Evolutionary conservation across 2,113 vertebrate species (phyloP).

Genomic region (Equus quagga): DNA sequence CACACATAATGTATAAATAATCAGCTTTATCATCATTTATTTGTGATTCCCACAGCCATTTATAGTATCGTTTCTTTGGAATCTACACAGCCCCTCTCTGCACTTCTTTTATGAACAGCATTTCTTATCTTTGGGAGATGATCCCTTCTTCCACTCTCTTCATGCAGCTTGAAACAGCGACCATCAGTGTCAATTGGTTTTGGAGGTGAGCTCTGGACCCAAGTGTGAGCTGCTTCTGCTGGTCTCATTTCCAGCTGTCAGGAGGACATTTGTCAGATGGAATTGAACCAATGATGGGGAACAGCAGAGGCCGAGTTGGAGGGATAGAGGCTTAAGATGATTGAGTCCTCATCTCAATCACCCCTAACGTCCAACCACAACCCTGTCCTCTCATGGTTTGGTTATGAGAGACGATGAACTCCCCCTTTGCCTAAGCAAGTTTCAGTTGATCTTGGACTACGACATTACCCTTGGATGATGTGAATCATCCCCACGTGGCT

Average conservation of each 20-base stretch:
- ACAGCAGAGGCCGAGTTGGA: not conserved
- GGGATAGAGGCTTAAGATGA: not conserved
- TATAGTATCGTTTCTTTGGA: not conserved
- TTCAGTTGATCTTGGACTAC: conserved; percentile 32
- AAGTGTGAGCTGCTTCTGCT: not conserved
- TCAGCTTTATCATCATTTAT: not conserved
- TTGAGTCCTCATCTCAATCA: not conserved
- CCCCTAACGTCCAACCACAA: not conserved
- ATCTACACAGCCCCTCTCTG: not conserved
- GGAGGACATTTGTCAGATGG: not conserved
- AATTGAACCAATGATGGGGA: not conserved
- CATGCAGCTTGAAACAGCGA: not conserved
- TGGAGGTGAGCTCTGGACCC: not conserved
- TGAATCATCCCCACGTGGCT: conserved; percentile 7
- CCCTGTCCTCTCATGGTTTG: not conserved
- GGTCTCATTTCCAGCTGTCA: not conserved
- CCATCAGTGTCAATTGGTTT: not conserved
- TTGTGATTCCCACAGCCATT: not conserved
- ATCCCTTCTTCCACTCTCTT: not conserved
- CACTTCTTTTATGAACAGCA: not conserved
- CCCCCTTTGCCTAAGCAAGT: conserved; percentile 9
- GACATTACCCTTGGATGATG: not conserved
- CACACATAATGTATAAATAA: not conserved
- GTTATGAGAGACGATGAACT: conserved; percentile 26
- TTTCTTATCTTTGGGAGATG: not conserved